These are phyloP conservation scores for Ceratoteleas bidentatus DNA, from an alignment of 1,140 invertebrate species.

Conservation along the genomic window DNA sequence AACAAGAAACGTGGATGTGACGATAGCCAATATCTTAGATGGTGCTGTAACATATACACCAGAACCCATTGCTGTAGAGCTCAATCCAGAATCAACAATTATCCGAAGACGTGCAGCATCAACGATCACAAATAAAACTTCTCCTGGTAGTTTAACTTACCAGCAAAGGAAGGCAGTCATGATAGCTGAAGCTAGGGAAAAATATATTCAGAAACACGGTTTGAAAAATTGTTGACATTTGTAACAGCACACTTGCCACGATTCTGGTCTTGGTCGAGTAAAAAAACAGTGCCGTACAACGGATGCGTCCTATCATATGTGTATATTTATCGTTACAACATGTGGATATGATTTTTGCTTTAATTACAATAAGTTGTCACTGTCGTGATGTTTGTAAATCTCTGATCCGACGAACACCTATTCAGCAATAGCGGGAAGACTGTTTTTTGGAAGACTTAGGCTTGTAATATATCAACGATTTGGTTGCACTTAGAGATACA, in stretches of 20 bases:
- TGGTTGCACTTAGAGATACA: slow-evolving; percentile 57
- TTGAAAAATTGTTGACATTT: slow-evolving; percentile 79
- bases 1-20: slow-evolving; percentile 89
- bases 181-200: slow-evolving; percentile 88
- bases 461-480: slow-evolving; percentile 55
- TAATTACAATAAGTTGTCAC: slow-evolving; percentile 51
- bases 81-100: slow-evolving; percentile 53
- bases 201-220: slow-evolving; percentile 90
- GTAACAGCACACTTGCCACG: slow-evolving; percentile 5
- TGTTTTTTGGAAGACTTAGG: slow-evolving; percentile 70
- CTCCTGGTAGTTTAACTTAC: slow-evolving; percentile 85
- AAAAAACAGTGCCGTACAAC: slow-evolving; percentile 48
- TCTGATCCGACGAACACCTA: slow-evolving; percentile 25
- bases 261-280: slow-evolving; percentile 19
- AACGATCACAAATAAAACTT: slow-evolving; percentile 85
- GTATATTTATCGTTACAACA: slow-evolving; percentile 74
- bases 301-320: slow-evolving; percentile 69
- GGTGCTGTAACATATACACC: slow-evolving; percentile 86
- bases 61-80: slow-evolving; percentile 76
- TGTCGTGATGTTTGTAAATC: slow-evolving; percentile 22
- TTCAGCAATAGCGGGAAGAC: slow-evolving; percentile 67
- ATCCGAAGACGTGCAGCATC: slow-evolving; percentile 78
- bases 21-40: slow-evolving; percentile 91
- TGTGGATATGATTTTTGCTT: slow-evolving; percentile 76
- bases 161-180: slow-evolving; percentile 89